Conservation (phyloP, 2,797 vertebrate species). For the Triplophysa bombifrons region DNA sequence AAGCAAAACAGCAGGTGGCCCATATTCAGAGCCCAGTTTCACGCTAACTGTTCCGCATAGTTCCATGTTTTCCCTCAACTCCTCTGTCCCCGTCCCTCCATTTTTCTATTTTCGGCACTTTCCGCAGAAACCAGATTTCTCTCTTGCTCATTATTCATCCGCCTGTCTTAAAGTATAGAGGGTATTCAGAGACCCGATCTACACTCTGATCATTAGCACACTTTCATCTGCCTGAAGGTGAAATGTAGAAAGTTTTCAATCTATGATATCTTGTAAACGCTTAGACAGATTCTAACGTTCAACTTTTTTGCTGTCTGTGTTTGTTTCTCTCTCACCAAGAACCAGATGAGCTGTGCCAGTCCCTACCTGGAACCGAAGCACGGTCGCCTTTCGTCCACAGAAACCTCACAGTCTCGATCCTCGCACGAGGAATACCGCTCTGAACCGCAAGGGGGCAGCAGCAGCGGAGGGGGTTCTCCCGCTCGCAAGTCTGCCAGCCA, state of each 20-base stretch:
- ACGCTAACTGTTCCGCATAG: constrained; percentile 2
- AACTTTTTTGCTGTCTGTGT: constrained; percentile 1
- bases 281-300: neutral
- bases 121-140: constrained; percentile 6
- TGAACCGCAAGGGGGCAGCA: constrained; percentile 83
- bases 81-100: neutral
- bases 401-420: constrained; percentile 95
- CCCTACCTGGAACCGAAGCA: constrained; percentile 92
- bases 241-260: neutral
- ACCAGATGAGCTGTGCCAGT: constrained; percentile 87
- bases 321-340: constrained; percentile 8
- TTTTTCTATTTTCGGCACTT: constrained; percentile 24
- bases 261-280: neutral
- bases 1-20: constrained; percentile 17
- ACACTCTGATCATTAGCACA: constrained; percentile 5
- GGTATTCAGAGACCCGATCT: constrained; percentile 22
- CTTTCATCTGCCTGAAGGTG: neutral
- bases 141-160: constrained; percentile 22
- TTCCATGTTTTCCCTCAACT: constrained; percentile 12
- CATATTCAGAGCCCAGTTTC: constrained; percentile 22
- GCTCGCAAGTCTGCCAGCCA: constrained; percentile 93
- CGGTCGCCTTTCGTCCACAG: constrained; percentile 92
- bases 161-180: neutral
- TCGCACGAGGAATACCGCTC: constrained; percentile 96
- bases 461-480: constrained; percentile 86